Evolutionary conservation across 2,888 invertebrate species (phyloP).

Genomic region (Mactromeris polynyma): DNA sequence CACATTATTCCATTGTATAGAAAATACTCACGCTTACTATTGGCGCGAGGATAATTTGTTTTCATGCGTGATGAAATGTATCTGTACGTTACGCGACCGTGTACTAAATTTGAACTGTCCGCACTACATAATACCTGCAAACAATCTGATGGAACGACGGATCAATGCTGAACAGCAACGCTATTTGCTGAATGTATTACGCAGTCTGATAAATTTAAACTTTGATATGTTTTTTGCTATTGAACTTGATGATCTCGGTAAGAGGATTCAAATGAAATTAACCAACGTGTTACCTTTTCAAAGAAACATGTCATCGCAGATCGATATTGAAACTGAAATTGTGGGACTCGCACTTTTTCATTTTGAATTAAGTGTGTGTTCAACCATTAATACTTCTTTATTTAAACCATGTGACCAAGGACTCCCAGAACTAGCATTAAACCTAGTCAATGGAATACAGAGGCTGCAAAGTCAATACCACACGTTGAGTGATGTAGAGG

Average conservation of each 20-base stretch:
- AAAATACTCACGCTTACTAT: not conserved
- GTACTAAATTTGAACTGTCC: constrained; percentile 5
- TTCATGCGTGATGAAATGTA: not conserved
- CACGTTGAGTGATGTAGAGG: not conserved
- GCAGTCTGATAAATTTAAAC: not conserved
- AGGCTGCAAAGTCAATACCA: not conserved
- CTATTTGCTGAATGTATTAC: not conserved
- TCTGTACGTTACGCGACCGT: not conserved
- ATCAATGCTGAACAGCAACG: not conserved
- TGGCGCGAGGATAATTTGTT: constrained; percentile 13
- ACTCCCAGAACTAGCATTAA: not conserved
- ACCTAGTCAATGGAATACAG: not conserved
- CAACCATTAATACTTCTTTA: too few species aligned
- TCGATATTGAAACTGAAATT: not conserved
- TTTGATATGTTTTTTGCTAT: not conserved
- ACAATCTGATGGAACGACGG: constrained; percentile 15
- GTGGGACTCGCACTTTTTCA: too few species aligned
- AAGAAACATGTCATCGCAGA: not conserved
- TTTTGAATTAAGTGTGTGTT: too few species aligned
- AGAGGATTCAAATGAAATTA: not conserved
- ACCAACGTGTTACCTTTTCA: not conserved
- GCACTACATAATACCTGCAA: constrained; percentile 17
- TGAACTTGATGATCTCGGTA: constrained; percentile 2
- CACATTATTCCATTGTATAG: not conserved
- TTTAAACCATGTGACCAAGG: too few species aligned